Conservation (phyloP, 1,140 invertebrate genomes). For the Sycophila sp. region DNA sequence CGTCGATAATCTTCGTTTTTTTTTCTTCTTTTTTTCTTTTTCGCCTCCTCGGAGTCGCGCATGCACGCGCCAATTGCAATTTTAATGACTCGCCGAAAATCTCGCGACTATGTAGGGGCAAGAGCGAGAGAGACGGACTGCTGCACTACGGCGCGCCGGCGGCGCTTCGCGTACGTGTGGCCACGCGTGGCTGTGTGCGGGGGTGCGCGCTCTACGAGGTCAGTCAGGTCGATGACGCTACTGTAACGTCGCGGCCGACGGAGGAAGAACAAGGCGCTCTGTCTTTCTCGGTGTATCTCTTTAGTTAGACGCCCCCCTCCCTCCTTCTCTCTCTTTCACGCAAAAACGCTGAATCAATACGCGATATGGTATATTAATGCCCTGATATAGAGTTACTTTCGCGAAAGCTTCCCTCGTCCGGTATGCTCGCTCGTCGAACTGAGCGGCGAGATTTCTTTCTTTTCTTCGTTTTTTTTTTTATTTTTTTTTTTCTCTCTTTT, state of each 20-base stretch:
- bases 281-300: background rate
- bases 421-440: background rate
- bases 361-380: slow-evolving; percentile 38
- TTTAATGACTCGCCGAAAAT: too few relatives aligned
- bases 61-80: too few relatives aligned
- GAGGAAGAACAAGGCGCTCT: slow-evolving; percentile 6
- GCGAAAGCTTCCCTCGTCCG: background rate
- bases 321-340: slow-evolving; percentile 1
- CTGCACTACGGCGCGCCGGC: too few relatives aligned
- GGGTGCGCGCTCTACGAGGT: slow-evolving; percentile 33
- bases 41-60: too few relatives aligned
- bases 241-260: slow-evolving; percentile 14
- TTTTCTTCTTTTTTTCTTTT: too few relatives aligned
- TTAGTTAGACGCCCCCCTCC: background rate
- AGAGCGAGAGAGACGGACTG: too few relatives aligned
- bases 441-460: background rate
- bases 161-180: too few relatives aligned
- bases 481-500: background rate
- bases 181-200: too few relatives aligned
- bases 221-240: slow-evolving; percentile 41
- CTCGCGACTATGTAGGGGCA: too few relatives aligned
- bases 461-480: background rate
- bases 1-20: background rate
- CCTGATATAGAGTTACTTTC: slow-evolving; percentile 22
- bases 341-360: slow-evolving; percentile 38